Conservation (phyloP, 2,797 vertebrate species). For the Oryzias sinensis region DNA sequence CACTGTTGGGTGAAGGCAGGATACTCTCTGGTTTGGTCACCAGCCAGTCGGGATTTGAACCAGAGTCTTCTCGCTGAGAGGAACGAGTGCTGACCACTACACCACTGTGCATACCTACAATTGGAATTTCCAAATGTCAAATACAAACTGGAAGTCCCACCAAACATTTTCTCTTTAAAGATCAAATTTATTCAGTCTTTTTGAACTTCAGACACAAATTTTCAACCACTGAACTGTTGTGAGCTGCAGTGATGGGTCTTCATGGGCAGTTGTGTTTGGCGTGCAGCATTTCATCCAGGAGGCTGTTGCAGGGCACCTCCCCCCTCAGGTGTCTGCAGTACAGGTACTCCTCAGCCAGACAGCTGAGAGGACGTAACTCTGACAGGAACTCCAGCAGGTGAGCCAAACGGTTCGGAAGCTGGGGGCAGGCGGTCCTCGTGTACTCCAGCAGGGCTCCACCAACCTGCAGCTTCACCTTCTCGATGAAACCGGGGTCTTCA, state of each 20-base stretch:
- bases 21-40: too few relatives aligned
- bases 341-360: slow-evolving; percentile 89
- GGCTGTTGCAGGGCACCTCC: slow-evolving; percentile 90
- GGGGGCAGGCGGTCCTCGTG: slow-evolving; percentile 82
- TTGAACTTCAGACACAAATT: too few relatives aligned
- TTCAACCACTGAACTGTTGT: too few relatives aligned
- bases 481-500: slow-evolving; percentile 84
- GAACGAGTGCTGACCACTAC: too few relatives aligned
- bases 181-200: too few relatives aligned
- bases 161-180: too few relatives aligned
- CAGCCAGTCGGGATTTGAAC: too few relatives aligned
- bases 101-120: too few relatives aligned
- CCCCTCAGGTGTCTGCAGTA: slow-evolving; percentile 87
- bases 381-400: slow-evolving; percentile 86
- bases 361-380: slow-evolving; percentile 84
- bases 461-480: slow-evolving; percentile 87
- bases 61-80: too few relatives aligned
- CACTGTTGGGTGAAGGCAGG: too few relatives aligned
- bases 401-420: slow-evolving; percentile 82
- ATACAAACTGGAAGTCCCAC: too few relatives aligned
- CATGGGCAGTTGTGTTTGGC: slow-evolving; percentile 81
- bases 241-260: background rate
- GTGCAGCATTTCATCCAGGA: slow-evolving; percentile 94
- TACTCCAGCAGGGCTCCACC: slow-evolving; percentile 87
- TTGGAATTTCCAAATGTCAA: too few relatives aligned